These are phyloP conservation scores for Synergus gifuensis DNA, from an alignment of 2,888 invertebrate genomes.

Conservation along the genomic window DNA sequence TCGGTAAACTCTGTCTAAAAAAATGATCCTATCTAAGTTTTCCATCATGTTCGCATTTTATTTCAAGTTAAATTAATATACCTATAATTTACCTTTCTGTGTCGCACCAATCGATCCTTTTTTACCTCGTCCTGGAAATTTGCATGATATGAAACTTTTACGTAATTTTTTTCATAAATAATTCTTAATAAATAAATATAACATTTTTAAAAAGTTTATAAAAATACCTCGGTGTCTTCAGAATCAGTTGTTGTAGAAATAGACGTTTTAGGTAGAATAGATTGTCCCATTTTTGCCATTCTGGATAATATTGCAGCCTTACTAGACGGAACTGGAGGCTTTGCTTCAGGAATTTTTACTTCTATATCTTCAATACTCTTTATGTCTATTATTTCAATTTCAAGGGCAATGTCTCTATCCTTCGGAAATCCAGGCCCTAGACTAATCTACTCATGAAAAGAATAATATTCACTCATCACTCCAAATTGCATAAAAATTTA, in stretches of 20 bases:
- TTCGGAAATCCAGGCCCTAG: conserved; percentile 72
- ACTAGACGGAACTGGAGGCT: conserved; percentile 51
- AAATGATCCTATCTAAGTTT: not conserved
- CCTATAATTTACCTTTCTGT: conserved; percentile 56
- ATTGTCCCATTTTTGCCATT: conserved; percentile 82
- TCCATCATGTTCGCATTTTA: not conserved
- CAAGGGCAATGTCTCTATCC: conserved; percentile 68
- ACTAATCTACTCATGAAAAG: conserved; percentile 62
- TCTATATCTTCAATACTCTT: conserved; percentile 46
- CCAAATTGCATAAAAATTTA: not conserved
- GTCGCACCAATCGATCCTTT: conserved; percentile 48
- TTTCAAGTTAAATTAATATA: not conserved
- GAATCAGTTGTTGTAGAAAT: conserved; percentile 76
- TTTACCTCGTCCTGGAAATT: conserved; percentile 60
- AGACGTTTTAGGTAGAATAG: conserved; percentile 77
- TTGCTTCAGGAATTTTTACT: conserved; percentile 41
- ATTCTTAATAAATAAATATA: not conserved
- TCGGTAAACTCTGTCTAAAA: conserved; percentile 35
- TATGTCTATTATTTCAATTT: conserved; percentile 68
- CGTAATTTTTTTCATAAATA: not conserved
- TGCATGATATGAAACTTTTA: not conserved
- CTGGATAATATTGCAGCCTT: conserved; percentile 79
- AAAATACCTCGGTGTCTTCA: conserved; percentile 76
- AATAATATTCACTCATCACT: not conserved
- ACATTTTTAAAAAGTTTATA: not conserved